Percentiles rank a stretch among this genome's conserved stretches.
Conservation (phyloP, 2,113 vertebrate genomes). For the Myotis lucifugus region DNA sequence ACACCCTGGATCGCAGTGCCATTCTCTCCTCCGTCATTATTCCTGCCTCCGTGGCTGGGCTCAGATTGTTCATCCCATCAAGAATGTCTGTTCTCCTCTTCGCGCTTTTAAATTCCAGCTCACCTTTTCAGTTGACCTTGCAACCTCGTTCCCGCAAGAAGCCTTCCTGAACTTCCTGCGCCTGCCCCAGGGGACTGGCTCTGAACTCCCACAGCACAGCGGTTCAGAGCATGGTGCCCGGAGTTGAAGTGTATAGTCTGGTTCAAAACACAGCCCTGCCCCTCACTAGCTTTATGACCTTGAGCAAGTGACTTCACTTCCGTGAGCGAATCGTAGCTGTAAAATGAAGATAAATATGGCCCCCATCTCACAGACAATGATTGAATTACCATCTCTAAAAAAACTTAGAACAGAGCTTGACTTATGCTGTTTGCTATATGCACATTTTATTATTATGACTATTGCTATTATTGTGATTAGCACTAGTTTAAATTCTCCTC, state of each 20-base stretch:
- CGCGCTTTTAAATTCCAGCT: background rate
- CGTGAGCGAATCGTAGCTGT: background rate
- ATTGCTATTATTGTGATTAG: background rate
- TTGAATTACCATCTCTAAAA: background rate
- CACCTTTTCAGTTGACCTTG: background rate
- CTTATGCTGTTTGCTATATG: background rate
- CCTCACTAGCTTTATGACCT: background rate
- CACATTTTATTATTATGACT: background rate
- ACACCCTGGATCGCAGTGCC: background rate
- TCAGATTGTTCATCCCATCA: too few species aligned
- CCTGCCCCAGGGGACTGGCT: background rate
- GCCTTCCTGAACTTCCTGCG: background rate
- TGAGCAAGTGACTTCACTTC: background rate
- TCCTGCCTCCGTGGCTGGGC: too few species aligned
- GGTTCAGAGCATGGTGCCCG: background rate
- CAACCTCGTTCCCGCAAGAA: background rate
- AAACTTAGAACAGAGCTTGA: background rate
- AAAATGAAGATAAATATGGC: background rate
- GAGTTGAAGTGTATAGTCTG: background rate
- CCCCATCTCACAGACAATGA: background rate
- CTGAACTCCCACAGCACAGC: background rate
- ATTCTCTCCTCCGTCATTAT: background rate
- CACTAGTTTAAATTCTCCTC: background rate
- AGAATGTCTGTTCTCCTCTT: background rate
- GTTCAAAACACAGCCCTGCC: background rate